These are phyloP conservation scores for Triplophysa tibetana DNA, from an alignment of 2,113 vertebrate genomes.

Conservation along the genomic window DNA sequence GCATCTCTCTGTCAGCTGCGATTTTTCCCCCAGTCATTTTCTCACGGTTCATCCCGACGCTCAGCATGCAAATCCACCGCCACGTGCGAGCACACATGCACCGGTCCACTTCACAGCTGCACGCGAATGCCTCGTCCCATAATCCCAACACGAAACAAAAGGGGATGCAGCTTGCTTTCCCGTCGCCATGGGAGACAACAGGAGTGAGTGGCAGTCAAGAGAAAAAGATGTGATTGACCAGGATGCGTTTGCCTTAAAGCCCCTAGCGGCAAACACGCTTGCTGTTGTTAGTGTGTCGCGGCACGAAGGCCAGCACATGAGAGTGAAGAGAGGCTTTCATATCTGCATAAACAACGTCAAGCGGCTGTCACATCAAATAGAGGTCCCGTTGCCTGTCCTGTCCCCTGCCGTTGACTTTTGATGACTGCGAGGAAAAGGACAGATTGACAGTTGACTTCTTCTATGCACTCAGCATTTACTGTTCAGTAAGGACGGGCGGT, in stretches of 20 bases:
- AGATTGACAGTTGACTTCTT: slow-evolving; percentile 33
- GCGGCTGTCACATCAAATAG: slow-evolving; percentile 38
- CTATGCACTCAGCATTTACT: background rate
- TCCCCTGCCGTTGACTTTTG: slow-evolving; percentile 11
- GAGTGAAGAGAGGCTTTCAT: background rate
- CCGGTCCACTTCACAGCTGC: slow-evolving; percentile 38
- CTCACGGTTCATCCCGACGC: slow-evolving; percentile 24
- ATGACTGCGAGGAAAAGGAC: slow-evolving; percentile 24
- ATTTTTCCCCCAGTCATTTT: slow-evolving; percentile 21
- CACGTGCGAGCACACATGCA: slow-evolving; percentile 15
- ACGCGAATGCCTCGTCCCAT: background rate
- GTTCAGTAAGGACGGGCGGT: background rate
- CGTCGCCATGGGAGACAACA: slow-evolving; percentile 5
- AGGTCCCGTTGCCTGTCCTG: background rate
- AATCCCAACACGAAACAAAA: slow-evolving; percentile 40
- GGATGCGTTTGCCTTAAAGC: slow-evolving; percentile 27
- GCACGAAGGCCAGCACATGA: background rate
- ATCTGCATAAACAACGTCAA: slow-evolving; percentile 38
- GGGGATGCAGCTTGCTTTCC: background rate
- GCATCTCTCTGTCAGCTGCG: background rate
- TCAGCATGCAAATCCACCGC: slow-evolving; percentile 56
- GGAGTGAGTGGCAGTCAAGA: slow-evolving; percentile 16
- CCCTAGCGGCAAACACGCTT: background rate
- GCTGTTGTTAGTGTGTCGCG: background rate
- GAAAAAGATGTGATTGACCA: slow-evolving; percentile 5